A percentile compares a stretch with the other conserved stretches of the same genome.
These are phyloP conservation scores for Chloroceryle amazona DNA, from an alignment of 2,797 vertebrate genomes.

Conservation along the genomic window DNA sequence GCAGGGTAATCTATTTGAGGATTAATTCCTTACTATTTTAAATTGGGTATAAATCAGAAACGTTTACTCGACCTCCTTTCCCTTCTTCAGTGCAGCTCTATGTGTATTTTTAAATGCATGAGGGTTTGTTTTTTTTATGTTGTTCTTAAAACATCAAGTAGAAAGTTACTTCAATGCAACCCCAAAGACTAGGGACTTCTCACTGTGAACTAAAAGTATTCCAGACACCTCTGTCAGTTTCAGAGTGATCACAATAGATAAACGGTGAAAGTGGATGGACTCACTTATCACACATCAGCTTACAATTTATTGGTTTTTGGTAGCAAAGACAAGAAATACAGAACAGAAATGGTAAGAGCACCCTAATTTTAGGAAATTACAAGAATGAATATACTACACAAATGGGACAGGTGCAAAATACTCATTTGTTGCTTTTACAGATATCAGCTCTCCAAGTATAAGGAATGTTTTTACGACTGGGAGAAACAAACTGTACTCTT, in stretches of 20 bases:
- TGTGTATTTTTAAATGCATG: neutral
- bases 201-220: neutral
- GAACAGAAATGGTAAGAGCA: neutral
- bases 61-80: neutral
- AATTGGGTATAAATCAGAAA: neutral
- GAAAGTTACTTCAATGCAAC: neutral
- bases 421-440: neutral
- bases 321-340: neutral
- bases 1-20: rapidly evolving
- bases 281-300: neutral
- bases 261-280: neutral
- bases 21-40: neutral
- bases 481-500: neutral
- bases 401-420: neutral
- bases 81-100: neutral
- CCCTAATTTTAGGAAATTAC: neutral
- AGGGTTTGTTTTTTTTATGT: neutral
- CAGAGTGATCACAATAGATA: neutral
- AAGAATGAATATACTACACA: neutral
- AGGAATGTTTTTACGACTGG: neutral
- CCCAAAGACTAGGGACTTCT: neutral
- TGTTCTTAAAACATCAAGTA: neutral
- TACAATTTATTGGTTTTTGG: neutral
- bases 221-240: neutral
- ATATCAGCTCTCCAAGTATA: neutral